Base-by-base conservation (phyloP, 1,140 invertebrate species). In the Drosophila insularis region DNA sequence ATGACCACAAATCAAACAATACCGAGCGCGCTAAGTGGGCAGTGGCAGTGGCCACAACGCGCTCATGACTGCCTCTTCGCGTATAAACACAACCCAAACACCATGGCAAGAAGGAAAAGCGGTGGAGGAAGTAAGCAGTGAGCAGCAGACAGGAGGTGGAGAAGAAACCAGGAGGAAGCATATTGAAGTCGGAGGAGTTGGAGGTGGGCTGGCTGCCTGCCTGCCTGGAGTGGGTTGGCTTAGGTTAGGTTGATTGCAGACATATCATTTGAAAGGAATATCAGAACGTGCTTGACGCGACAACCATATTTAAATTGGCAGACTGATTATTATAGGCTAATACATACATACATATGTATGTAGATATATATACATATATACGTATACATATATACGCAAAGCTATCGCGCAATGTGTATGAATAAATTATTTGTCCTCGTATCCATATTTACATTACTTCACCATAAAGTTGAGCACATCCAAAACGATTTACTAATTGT, bases 1-100 rank as follows among this genome's bases (percentile, higher is more conserved):
- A 50, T 50, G 43, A 50, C 43, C 86, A 85, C 81, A 86, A 71
- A 66, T 78, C 85, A 77, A 78, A 77, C 68, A 84, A 89, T 84
- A 62, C 32, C 43, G 23, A 35, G 32, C 67, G 39, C 59, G 56
- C 63, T 63, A 71, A 74, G 37, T 27, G 43, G 54, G 59, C 58
- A 65, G 43, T 72, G 72, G 78, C 69, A 77, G 82, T 78, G 72
- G 69, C 32, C 37, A 39, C 75, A 68, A 74, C 66, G 68, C 78
- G 65, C 80, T 76, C 80, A 81, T 78, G 77, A 73, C 63, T 69
- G 72, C 79, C 67, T 76, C 68, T 70, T 40, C 71, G 70, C 73
- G 74, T 85, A 79, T 78, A 77, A 72, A 78, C 74, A 76, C 43
- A 50, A 50, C 17, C 17, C 43, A 10, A 50, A 21, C 8, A 11